phyloP scores from a whole-genome alignment of 2,113 vertebrate species.

The Spermophilus dauricus region DNA sequence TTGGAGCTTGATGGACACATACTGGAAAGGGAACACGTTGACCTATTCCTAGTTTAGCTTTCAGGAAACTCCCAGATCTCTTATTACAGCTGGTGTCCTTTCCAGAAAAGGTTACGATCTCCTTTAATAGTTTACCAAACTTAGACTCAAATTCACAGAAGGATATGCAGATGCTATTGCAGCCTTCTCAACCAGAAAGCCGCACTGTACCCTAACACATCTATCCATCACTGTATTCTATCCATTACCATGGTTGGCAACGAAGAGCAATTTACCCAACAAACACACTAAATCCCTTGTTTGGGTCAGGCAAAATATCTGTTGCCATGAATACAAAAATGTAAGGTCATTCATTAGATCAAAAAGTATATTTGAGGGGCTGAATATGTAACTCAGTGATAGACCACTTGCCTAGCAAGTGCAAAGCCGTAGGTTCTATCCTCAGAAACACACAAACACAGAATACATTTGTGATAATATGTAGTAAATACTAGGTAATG shows the following conservation, averaged over 20 bases:
- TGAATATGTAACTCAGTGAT: too few relatives aligned
- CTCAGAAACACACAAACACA: too few relatives aligned
- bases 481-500: neutral
- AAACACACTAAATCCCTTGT: neutral
- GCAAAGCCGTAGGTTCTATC: too few relatives aligned
- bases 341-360: neutral
- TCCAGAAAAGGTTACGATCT: neutral
- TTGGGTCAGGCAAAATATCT: neutral
- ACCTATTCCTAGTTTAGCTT: neutral
- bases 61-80: neutral
- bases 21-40: neutral
- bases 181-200: neutral
- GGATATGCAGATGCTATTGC: neutral
- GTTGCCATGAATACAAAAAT: neutral
- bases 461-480: neutral
- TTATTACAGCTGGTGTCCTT: constrained; percentile 14
- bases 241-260: neutral
- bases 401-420: too few relatives aligned
- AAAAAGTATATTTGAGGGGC: neutral
- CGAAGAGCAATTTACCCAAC: constrained; percentile 18
- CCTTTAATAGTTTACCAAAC: constrained; percentile 51
- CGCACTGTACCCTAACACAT: neutral
- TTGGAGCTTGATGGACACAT: neutral
- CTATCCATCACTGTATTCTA: neutral
- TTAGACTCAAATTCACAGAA: neutral